Conservation (phyloP, 2,113 vertebrate species). For the Chitala chitala region DNA sequence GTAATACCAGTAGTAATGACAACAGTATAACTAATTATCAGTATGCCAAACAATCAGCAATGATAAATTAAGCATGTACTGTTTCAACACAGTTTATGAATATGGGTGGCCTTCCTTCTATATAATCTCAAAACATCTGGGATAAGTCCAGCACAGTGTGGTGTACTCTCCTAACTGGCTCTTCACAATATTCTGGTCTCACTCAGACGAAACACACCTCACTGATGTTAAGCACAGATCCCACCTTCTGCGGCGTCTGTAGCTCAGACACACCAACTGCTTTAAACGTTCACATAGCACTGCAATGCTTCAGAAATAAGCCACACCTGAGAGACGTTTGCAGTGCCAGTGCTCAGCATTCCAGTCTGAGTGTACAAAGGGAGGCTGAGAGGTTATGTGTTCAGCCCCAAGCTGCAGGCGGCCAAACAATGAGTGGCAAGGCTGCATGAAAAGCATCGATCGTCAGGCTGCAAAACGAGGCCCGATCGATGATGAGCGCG, state of each 20-base stretch:
- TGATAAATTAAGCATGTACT: not conserved
- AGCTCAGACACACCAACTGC: no score
- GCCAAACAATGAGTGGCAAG: not conserved
- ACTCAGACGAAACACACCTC: no score
- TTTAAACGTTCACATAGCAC: no score
- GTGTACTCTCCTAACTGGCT: no score
- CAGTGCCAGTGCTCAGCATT: not conserved
- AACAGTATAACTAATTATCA: not conserved
- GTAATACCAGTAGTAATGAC: not conserved
- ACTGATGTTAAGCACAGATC: no score
- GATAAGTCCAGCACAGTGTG: no score
- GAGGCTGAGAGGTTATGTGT: not conserved
- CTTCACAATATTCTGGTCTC: no score
- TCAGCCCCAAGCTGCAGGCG: not conserved
- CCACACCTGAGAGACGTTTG: not conserved
- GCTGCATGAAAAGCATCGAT: slow-evolving; percentile 27
- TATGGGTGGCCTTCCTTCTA: not conserved
- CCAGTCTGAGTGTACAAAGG: not conserved
- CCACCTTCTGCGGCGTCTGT: no score
- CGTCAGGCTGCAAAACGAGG: not conserved
- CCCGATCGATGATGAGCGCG: slow-evolving; percentile 32
- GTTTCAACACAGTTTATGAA: not conserved
- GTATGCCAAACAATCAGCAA: not conserved
- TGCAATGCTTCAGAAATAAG: no score
- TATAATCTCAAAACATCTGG: not conserved